A percentile compares a stretch with the other conserved stretches of the same genome.
These are phyloP conservation scores for Corydoras sp. DNA, from an alignment of 2,113 vertebrate species.

Conservation along the genomic window DNA sequence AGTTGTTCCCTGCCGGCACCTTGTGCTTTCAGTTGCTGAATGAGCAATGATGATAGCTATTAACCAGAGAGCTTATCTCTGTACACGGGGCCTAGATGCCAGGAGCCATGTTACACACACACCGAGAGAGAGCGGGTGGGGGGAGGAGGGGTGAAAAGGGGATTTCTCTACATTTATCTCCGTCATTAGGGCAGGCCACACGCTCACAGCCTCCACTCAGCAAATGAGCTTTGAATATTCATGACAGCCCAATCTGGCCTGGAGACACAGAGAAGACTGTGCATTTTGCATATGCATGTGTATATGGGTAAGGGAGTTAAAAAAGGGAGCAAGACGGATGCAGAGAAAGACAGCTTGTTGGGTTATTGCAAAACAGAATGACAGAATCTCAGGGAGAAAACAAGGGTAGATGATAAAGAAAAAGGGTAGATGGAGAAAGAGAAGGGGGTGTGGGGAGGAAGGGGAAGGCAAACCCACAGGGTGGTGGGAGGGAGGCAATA, in stretches of 20 bases:
- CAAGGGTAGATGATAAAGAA: neutral
- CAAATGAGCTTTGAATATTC: slow-evolving; percentile 50
- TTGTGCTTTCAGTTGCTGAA: slow-evolving; percentile 44
- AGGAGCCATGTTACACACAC: slow-evolving; percentile 41
- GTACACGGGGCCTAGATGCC: slow-evolving; percentile 40
- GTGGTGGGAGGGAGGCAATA: slow-evolving; percentile 64
- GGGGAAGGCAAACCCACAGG: slow-evolving; percentile 38
- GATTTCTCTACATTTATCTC: slow-evolving; percentile 67
- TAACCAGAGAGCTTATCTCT: slow-evolving; percentile 50
- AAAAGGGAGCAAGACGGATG: slow-evolving; percentile 7
- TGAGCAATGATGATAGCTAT: slow-evolving; percentile 49
- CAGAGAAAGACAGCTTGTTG: slow-evolving; percentile 15
- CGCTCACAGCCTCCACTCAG: slow-evolving; percentile 42
- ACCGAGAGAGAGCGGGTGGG: slow-evolving; percentile 18
- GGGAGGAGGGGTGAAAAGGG: slow-evolving; percentile 25
- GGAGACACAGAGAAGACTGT: slow-evolving; percentile 37
- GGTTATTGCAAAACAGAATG: slow-evolving; percentile 20
- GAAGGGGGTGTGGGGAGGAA: slow-evolving; percentile 35
- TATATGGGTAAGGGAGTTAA: slow-evolving; percentile 2
- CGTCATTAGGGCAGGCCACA: slow-evolving; percentile 57
- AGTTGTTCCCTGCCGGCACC: slow-evolving; percentile 42
- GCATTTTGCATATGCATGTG: slow-evolving; percentile 5
- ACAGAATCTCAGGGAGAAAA: neutral
- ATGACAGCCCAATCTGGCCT: slow-evolving; percentile 42
- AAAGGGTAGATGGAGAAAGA: slow-evolving; percentile 4